A percentile compares a stretch with the other conserved stretches of the same genome.
Evolutionary conservation across 1,140 invertebrate species (phyloP).

Genomic region (Cataglyphis hispanica): DNA sequence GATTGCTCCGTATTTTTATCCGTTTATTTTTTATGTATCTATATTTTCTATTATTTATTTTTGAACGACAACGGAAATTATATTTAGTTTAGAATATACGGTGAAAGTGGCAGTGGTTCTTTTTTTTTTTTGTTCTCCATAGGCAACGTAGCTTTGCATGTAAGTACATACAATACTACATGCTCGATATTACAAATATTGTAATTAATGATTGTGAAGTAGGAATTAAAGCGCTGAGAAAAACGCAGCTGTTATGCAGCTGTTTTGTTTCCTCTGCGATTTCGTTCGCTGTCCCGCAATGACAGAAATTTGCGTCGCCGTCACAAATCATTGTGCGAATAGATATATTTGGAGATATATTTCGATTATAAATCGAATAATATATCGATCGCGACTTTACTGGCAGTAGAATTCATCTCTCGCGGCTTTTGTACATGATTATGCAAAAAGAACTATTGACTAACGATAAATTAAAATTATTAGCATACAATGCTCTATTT

Average conservation of each 20-base stretch:
- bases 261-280: conserved; percentile 51
- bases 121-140: no score
- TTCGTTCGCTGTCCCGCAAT: neutral
- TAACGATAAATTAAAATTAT: conserved; percentile 7
- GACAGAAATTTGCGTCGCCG: conserved; percentile 14
- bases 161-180: neutral
- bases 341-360: neutral
- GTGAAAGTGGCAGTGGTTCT: neutral
- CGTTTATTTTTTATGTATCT: neutral
- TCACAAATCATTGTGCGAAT: neutral
- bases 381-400: neutral
- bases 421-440: neutral
- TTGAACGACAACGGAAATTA: neutral
- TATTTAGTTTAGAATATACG: neutral
- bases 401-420: neutral
- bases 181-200: conserved; percentile 32
- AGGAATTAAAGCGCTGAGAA: conserved; percentile 37
- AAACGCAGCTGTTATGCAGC: conserved; percentile 58
- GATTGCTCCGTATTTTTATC: conserved; percentile 6
- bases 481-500: neutral
- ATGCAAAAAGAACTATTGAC: conserved; percentile 14
- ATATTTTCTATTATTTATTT: neutral
- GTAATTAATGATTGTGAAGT: conserved; percentile 54
- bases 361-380: no score
- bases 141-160: conserved; percentile 1